A percentile compares a stretch with the other conserved stretches of the same genome.
phyloP scores from a whole-genome alignment of 2,888 invertebrate species.

The Clivina fossor region DNA sequence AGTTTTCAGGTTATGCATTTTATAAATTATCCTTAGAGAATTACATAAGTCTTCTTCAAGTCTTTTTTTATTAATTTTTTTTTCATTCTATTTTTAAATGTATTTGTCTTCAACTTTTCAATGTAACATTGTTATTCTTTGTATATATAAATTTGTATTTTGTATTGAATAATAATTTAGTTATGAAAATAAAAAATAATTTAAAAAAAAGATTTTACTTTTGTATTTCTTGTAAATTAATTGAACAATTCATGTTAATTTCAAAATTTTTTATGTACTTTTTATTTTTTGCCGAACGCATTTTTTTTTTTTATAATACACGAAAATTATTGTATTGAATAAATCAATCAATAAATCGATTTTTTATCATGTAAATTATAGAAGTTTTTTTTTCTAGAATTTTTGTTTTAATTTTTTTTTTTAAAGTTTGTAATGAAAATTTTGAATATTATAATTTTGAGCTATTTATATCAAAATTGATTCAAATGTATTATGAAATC shows the following conservation, averaged over 20 bases:
- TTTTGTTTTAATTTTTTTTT: neutral
- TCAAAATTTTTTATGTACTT: conserved; percentile 21
- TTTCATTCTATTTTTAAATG: neutral
- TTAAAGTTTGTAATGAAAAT: no score
- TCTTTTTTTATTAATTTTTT: neutral
- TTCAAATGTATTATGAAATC: no score
- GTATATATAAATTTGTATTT: conserved; percentile 27
- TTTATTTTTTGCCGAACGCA: no score
- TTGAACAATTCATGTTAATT: conserved; percentile 24
- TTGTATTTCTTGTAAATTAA: conserved; percentile 32
- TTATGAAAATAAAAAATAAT: conserved; percentile 32
- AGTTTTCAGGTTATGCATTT: conserved; percentile 1
- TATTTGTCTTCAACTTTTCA: conserved; percentile 10
- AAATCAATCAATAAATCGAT: no score
- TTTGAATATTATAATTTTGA: no score
- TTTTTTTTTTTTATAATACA: conserved; percentile 1
- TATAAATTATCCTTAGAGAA: no score
- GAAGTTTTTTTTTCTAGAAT: neutral
- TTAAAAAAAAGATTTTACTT: conserved; percentile 15
- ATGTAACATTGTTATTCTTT: conserved; percentile 19
- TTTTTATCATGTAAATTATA: neutral
- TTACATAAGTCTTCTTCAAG: no score
- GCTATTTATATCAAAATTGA: no score
- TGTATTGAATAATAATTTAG: conserved; percentile 27
- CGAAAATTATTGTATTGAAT: neutral